Evolutionary conservation across 2,113 vertebrate species (phyloP).

Genomic region (Chloropsis cyanopogon): DNA sequence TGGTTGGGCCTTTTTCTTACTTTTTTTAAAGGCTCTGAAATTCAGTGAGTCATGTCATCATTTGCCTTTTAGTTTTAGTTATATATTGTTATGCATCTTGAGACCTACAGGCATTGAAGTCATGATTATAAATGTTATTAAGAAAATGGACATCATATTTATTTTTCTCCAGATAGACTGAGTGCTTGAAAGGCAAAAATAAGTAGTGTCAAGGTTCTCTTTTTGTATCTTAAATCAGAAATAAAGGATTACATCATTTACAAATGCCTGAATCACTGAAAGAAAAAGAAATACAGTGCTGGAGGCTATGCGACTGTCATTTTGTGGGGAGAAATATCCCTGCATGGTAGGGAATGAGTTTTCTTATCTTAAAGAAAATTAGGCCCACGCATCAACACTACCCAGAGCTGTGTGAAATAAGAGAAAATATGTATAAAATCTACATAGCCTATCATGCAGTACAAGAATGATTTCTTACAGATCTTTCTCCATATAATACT

Average conservation of each 20-base stretch:
- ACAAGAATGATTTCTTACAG: neutral
- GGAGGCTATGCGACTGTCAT: neutral
- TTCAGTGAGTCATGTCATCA: neutral
- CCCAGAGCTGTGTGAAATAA: neutral
- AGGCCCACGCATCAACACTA: neutral
- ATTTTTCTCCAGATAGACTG: neutral
- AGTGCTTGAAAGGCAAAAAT: neutral
- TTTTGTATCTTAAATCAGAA: neutral
- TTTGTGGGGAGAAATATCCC: fast-evolving
- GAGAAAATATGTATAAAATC: neutral
- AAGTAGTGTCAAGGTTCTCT: neutral
- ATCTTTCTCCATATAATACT: neutral
- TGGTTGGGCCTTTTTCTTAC: neutral
- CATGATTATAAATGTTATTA: neutral
- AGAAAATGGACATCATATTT: neutral
- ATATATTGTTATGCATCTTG: neutral
- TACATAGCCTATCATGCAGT: neutral
- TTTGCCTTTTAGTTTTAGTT: neutral
- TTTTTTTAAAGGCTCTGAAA: neutral
- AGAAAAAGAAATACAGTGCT: neutral
- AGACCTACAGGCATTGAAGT: neutral
- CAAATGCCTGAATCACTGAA: neutral
- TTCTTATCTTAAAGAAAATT: neutral
- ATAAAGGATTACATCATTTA: neutral
- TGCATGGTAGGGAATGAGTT: neutral